These are phyloP conservation scores for Eutrigla gurnardus DNA, from an alignment of 2,797 vertebrate species.

Conservation along the genomic window DNA sequence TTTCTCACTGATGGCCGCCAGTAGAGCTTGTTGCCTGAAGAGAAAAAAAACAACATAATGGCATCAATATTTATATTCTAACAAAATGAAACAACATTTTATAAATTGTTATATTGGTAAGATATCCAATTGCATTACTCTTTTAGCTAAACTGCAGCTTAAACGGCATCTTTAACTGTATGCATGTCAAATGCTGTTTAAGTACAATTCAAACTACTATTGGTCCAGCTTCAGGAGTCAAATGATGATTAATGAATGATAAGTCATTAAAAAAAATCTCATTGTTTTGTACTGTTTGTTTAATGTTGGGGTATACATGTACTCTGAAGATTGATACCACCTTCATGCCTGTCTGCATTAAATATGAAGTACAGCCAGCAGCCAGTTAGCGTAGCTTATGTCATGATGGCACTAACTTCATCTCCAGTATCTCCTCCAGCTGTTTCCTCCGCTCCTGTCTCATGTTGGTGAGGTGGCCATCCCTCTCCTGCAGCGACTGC, in stretches of 20 bases:
- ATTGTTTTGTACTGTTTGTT: background rate
- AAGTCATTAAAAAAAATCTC: background rate
- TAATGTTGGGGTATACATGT: background rate
- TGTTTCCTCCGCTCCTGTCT: slow-evolving; percentile 95
- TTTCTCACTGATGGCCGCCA: slow-evolving; percentile 99
- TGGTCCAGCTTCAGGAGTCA: slow-evolving; percentile 4
- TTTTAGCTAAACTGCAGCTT: background rate
- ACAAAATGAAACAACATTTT: background rate
- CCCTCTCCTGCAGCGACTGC: slow-evolving; percentile 95
- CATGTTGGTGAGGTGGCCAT: slow-evolving; percentile 94
- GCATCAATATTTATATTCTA: slow-evolving; percentile 8
- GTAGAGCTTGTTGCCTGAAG: slow-evolving; percentile 95
- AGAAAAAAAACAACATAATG: slow-evolving; percentile 42
- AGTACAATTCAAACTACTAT: background rate
- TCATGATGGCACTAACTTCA: slow-evolving; percentile 91
- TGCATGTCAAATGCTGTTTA: background rate
- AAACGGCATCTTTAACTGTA: background rate
- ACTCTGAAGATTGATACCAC: background rate
- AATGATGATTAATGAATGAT: slow-evolving; percentile 1
- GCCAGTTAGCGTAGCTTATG: background rate
- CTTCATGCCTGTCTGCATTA: background rate
- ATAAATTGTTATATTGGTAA: background rate
- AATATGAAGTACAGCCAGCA: background rate
- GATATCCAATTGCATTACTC: background rate
- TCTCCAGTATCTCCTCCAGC: slow-evolving; percentile 98